A percentile compares a stretch with the other conserved stretches of the same genome.
Conservation (phyloP, 2,113 vertebrate genomes). For the Gallinago jamesoni region DNA sequence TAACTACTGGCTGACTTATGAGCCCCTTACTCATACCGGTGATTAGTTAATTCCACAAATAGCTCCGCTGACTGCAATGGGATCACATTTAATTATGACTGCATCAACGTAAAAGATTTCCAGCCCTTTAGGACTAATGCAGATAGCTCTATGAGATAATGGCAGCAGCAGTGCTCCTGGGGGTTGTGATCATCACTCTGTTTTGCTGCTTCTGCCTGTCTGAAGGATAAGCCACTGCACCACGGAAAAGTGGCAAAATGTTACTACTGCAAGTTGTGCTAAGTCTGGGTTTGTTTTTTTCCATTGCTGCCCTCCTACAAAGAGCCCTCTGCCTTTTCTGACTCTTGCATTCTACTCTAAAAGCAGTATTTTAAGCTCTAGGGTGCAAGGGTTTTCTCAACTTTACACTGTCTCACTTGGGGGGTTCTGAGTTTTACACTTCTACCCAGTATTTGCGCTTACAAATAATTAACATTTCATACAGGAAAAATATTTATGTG, state of each 20-base stretch:
- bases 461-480: background rate
- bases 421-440: background rate
- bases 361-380: background rate
- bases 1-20: constrained; percentile 6
- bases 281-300: background rate
- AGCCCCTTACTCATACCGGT: constrained; percentile 26
- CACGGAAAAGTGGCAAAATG: background rate
- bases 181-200: background rate
- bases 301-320: background rate
- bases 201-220: background rate
- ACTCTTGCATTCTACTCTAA: background rate
- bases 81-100: constrained; percentile 54
- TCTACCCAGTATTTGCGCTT: background rate
- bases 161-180: background rate
- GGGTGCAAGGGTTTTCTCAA: background rate
- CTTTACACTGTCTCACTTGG: background rate
- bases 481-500: background rate
- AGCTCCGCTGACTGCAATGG: background rate
- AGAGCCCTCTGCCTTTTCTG: background rate
- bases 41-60: constrained; percentile 42
- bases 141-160: background rate
- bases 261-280: background rate
- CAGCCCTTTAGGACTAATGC: background rate
- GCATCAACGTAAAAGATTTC: background rate
- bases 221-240: background rate